Evolutionary conservation across 1,140 invertebrate species (phyloP).

Genomic region (Sinella curviseta): DNA sequence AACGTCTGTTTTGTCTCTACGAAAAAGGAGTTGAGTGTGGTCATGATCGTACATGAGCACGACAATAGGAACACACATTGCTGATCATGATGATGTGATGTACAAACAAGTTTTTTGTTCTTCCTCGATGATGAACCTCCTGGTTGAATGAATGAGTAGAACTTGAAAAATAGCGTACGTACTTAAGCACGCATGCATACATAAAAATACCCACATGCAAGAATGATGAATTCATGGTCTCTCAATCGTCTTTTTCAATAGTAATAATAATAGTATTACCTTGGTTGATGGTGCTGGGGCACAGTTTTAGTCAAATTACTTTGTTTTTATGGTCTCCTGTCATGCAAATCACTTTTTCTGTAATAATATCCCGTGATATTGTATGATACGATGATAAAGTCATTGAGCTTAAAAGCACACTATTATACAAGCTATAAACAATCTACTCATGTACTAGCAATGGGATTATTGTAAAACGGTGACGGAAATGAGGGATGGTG

Average conservation of each 20-base stretch:
- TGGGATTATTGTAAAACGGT: neutral
- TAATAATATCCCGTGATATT: neutral
- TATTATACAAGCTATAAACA: neutral
- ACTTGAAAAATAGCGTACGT: neutral
- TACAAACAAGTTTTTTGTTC: neutral
- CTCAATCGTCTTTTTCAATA: neutral
- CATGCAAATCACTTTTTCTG: constrained; percentile 15
- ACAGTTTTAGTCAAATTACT: neutral
- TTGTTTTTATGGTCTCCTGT: constrained; percentile 17
- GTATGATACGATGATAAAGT: neutral
- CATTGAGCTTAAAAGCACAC: neutral
- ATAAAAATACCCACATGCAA: neutral
- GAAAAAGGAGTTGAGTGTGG: constrained; percentile 7
- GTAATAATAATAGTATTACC: neutral
- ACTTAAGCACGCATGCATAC: neutral
- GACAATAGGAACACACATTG: neutral
- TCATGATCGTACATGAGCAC: neutral
- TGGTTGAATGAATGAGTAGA: neutral
- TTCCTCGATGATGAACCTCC: neutral
- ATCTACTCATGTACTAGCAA: neutral
- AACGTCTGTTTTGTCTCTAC: neutral
- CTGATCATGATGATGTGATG: neutral
- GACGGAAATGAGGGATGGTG: neutral
- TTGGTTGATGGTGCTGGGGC: neutral
- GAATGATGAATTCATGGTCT: neutral